These are phyloP conservation scores for Cyrtorhinus lividipennis DNA, from an alignment of 1,140 invertebrate species.

Conservation along the genomic window DNA sequence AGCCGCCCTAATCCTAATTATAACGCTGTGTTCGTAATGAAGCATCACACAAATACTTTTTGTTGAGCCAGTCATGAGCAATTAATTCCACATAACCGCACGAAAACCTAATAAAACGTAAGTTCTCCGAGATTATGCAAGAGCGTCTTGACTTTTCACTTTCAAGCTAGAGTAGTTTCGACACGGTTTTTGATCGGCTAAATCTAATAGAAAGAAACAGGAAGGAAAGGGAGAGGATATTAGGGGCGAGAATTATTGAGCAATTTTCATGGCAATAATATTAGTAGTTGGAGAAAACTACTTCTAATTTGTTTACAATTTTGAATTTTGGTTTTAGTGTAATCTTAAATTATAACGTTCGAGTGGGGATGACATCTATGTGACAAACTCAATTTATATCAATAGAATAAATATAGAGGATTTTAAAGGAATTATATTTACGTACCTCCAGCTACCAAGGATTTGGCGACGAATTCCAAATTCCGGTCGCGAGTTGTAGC, in stretches of 20 bases:
- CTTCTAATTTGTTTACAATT: neutral
- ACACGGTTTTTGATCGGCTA: too few relatives aligned
- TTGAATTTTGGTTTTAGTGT: neutral
- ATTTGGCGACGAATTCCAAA: constrained; percentile 21
- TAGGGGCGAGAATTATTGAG: neutral
- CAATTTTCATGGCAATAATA: neutral
- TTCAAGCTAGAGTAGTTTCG: too few relatives aligned
- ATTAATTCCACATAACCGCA: too few relatives aligned
- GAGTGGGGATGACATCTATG: neutral
- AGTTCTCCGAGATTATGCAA: too few relatives aligned
- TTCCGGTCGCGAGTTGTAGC: constrained; percentile 23
- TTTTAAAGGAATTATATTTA: constrained; percentile 9
- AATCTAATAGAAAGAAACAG: too few relatives aligned
- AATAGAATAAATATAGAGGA: neutral
- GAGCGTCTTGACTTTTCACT: too few relatives aligned
- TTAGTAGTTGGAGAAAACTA: neutral
- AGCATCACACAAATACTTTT: too few relatives aligned
- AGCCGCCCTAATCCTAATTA: too few relatives aligned
- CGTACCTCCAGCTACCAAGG: constrained; percentile 23
- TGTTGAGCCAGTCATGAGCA: too few relatives aligned
- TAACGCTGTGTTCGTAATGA: too few relatives aligned
- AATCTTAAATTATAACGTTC: neutral
- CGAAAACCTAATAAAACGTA: too few relatives aligned
- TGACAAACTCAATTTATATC: neutral
- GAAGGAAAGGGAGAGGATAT: neutral